Base-by-base conservation (phyloP, 1,140 invertebrate genomes). In the Papilio glaucus region DNA sequence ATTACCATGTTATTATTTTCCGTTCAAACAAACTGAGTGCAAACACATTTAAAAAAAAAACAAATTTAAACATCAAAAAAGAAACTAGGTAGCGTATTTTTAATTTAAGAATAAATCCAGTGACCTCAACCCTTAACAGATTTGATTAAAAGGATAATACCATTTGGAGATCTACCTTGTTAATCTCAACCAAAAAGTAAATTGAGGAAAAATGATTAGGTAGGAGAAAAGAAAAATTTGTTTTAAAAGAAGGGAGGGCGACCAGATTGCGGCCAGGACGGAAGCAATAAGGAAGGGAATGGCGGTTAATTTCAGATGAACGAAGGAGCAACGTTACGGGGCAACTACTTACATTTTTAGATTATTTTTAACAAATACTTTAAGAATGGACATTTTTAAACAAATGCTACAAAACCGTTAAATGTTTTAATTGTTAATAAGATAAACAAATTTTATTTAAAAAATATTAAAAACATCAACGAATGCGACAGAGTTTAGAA, bases 291-390 rank as follows among this genome's bases (percentile, higher is more conserved):
- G 62, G 37, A 39, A 65, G 29, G 15, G 15, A 13, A 21, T 38
- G 29, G 37, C 37, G 37, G 62, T 65, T 65, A 65, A 65, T 65
- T 65, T 65, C 15, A 65, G 62, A 39, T 39, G 49, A 57, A 26
- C 21, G 49, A 21, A 57, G 24, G 21, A 57, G 8, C 49, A 12
- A 57, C 49, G 21, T 57, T 57, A 57, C 24, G 24, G 24, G 21
- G 10, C 4, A 26, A 57, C 49, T 57, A 57, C 21, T 26, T 57
- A 57, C 21, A 24, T 24, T 57, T 57, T 57, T 24, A 10, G 24
- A 24, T 13, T 24, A 9, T 24, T 26, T 57, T 57, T 57, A 57
- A 24, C 10, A 12, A 57, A 57, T 24, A 13, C 15, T 18, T 49
- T 18, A 33, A 37, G n/a, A 9, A 33, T 8, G 13, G 12, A 33